Base-by-base conservation (phyloP, 1,140 invertebrate genomes). In the Phymastichus coffea region DNA sequence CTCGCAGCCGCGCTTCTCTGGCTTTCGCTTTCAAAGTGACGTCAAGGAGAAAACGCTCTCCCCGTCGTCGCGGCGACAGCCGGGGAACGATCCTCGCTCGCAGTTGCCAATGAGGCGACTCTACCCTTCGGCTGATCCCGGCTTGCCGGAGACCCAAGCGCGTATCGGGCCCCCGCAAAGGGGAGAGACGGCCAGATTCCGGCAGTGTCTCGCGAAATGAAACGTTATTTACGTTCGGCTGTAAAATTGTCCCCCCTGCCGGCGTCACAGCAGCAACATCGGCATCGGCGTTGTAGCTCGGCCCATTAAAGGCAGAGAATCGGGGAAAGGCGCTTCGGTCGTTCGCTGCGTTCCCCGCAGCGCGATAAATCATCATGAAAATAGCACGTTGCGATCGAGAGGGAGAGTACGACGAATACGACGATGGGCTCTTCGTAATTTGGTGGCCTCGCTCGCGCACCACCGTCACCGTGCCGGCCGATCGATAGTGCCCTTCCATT, bases 351-450 rank as follows among this genome's bases (percentile, higher is more conserved):
- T n/a, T n/a, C n/a, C 41, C 25, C 10, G n/a, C 44, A 43, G 14
- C 33, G 33, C 35, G 38, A 57, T 57, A 57, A 57, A 57, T 57
- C 55, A 57, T 57, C 47, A 57, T 48, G 44, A 57, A 48, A 57
- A 48, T 15, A 15, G 25, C 53, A 33, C 35, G 17, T 3, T n/a
- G 30, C 25, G 30, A 15, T 38, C 15, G 17, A 22, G 37, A 37
- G 44, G 44, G 17, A 17, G 25, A 15, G 44, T n/a, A n/a, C n/a
- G n/a, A n/a, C 44, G 30, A 47, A 47, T 26, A 47, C 44, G 44
- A 26, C 47, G 47, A 22, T 26, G 46, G 25, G 46, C 46, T 15
- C 15, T 30, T 26, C 20, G 26, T 48, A 48, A 48, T 48, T 49
- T 49, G 17, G 30, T 37, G 30, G 8, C 15, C 30, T 0, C n/a